A percentile compares a stretch with the other conserved stretches of the same genome.
phyloP scores from a whole-genome alignment of 2,113 vertebrate genomes.

The Melospiza melodia region DNA sequence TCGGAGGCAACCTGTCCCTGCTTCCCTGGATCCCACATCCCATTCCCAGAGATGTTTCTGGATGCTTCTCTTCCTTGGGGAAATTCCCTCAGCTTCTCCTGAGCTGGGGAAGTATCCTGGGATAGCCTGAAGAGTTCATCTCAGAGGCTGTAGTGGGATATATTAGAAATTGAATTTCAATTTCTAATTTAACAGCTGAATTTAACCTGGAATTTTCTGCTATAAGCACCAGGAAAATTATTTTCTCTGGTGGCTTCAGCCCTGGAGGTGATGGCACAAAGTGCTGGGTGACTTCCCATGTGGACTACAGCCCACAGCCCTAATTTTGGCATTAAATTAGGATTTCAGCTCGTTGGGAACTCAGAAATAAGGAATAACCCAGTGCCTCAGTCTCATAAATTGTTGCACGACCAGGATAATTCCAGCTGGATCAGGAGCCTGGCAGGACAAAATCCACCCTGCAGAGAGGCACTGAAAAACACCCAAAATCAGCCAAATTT shows the following conservation, averaged over 20 bases:
- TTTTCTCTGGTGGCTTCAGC: not conserved
- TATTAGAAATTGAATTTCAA: not conserved
- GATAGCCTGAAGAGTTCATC: not conserved
- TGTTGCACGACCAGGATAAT: no score
- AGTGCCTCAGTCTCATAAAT: not conserved
- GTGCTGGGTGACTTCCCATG: accelerated
- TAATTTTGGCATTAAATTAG: not conserved
- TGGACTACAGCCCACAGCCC: not conserved
- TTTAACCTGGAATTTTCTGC: not conserved
- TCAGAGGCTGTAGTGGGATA: not conserved
- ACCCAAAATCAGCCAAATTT: not conserved
- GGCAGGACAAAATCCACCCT: not conserved
- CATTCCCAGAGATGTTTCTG: not conserved
- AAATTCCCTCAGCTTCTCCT: not conserved
- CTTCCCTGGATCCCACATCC: not conserved
- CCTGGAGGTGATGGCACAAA: not conserved
- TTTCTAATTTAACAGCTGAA: no score
- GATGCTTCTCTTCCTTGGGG: not conserved
- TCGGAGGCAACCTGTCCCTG: slow-evolving; percentile 34
- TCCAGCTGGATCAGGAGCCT: not conserved
- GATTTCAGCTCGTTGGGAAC: not conserved
- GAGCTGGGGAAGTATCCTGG: accelerated
- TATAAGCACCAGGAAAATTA: not conserved
- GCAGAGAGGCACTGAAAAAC: not conserved
- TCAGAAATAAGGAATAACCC: not conserved